Evolutionary conservation across 2,113 vertebrate genomes (phyloP).

Genomic region (Heterochromis multidens): DNA sequence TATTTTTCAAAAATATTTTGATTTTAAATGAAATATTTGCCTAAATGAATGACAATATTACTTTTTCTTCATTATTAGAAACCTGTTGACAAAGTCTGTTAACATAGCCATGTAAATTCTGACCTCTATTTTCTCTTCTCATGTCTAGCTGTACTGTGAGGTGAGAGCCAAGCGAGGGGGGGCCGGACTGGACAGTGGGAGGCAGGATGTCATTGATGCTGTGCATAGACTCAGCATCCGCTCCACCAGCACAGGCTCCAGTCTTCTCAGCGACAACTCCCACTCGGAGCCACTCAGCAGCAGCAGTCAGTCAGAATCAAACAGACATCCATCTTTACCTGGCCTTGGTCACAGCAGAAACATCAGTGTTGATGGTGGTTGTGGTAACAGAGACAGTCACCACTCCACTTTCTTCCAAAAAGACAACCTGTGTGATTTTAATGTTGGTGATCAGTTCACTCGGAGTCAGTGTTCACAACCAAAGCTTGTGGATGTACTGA

Average conservation of each 20-base stretch:
- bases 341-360: slow-evolving; percentile 22
- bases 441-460: not conserved
- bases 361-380: not conserved
- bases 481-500: slow-evolving; percentile 6
- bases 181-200: slow-evolving; percentile 53
- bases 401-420: not conserved
- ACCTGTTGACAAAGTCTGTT: not conserved
- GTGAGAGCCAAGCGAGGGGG: slow-evolving; percentile 84
- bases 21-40: not conserved
- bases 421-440: slow-evolving; percentile 12
- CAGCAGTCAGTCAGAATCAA: slow-evolving; percentile 58
- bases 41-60: not conserved
- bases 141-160: slow-evolving; percentile 87
- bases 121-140: not conserved
- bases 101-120: not conserved
- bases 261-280: slow-evolving; percentile 60
- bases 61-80: not conserved
- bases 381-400: not conserved
- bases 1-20: not conserved
- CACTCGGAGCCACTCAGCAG: slow-evolving; percentile 58
- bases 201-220: slow-evolving; percentile 38
- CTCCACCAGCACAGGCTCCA: slow-evolving; percentile 68
- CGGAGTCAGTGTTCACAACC: not conserved
- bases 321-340: slow-evolving; percentile 17
- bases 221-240: slow-evolving; percentile 66